Conservation (phyloP, 1,140 invertebrate species). For the Drosophila nebulosa region DNA sequence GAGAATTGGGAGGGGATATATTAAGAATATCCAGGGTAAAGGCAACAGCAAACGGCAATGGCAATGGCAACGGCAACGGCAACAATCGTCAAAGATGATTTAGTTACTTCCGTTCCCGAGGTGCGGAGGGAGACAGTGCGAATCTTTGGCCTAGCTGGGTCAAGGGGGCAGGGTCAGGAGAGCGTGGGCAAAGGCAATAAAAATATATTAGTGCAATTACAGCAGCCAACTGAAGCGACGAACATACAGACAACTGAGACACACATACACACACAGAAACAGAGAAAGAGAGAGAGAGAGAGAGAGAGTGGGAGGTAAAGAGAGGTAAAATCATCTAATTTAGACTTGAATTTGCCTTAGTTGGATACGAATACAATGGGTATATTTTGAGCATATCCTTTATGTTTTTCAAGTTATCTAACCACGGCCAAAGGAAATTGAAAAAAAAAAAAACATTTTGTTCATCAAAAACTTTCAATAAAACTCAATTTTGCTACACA, state of each 20-base stretch:
- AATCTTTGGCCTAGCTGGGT: not conserved
- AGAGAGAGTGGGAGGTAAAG: not conserved
- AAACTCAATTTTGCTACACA: no score
- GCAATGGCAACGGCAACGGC: constrained; percentile 25
- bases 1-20: not conserved
- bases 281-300: not conserved
- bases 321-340: constrained; percentile 52
- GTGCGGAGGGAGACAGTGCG: not conserved
- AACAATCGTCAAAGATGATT: constrained; percentile 78
- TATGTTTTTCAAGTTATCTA: no score
- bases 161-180: constrained; percentile 15
- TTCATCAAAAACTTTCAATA: no score
- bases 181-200: constrained; percentile 56
- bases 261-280: not conserved
- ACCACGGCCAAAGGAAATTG: no score
- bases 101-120: constrained; percentile 62
- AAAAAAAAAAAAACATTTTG: no score
- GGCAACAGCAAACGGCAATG: not conserved
- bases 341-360: constrained; percentile 34
- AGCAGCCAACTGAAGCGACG: constrained; percentile 53
- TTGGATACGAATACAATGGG: not conserved
- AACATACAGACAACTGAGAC: constrained; percentile 3
- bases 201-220: constrained; percentile 80
- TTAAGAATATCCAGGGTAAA: not conserved
- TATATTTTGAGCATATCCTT: no score